phyloP scores from a whole-genome alignment of 2,888 invertebrate species.

The Slavum lentiscoides region DNA sequence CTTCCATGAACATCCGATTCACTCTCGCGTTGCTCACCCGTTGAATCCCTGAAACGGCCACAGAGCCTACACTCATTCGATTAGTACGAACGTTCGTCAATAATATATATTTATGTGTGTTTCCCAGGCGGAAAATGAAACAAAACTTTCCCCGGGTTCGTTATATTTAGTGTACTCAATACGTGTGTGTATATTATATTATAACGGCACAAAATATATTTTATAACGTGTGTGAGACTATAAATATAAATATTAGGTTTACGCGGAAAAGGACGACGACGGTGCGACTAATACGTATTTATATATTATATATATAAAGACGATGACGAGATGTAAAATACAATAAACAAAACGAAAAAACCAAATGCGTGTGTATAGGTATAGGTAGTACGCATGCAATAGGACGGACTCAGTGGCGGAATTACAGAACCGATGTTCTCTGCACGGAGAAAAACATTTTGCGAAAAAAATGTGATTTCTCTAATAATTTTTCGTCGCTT shows the following conservation, averaged over 20 bases:
- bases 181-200: neutral
- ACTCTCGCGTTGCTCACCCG: slow-evolving; percentile 66
- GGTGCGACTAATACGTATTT: neutral
- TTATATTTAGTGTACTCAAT: neutral
- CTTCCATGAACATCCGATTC: slow-evolving; percentile 65
- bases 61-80: slow-evolving; percentile 71
- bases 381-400: neutral
- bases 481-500: too few relatives aligned
- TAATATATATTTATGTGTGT: neutral
- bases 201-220: slow-evolving; percentile 8
- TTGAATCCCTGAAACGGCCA: slow-evolving; percentile 80
- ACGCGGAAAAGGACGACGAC: neutral
- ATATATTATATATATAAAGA: neutral
- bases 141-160: slow-evolving; percentile 36
- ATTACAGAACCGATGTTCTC: too few relatives aligned
- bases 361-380: slow-evolving; percentile 20
- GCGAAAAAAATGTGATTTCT: too few relatives aligned
- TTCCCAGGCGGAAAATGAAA: slow-evolving; percentile 27
- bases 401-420: neutral
- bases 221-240: neutral
- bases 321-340: neutral
- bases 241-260: neutral
- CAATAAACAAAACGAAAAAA: neutral
- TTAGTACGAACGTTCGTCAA: slow-evolving; percentile 57
- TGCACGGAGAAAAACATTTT: too few relatives aligned